These are phyloP conservation scores for Monomorium pharaonis DNA, from an alignment of 1,140 invertebrate species.

Conservation along the genomic window DNA sequence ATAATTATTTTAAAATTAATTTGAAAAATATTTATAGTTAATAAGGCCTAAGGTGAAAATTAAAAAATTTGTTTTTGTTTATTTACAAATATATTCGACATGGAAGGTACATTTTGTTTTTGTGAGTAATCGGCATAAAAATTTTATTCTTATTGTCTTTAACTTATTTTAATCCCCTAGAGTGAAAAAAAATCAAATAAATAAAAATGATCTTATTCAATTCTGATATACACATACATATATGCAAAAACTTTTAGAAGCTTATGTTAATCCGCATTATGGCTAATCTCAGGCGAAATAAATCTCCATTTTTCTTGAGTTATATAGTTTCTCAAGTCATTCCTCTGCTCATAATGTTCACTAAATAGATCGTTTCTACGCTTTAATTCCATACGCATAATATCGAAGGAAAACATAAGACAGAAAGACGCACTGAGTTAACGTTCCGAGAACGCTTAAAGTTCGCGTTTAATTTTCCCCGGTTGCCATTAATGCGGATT, in stretches of 20 bases:
- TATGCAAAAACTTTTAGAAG: neutral
- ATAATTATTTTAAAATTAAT: too few relatives aligned
- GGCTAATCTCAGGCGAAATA: neutral
- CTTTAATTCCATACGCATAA: neutral
- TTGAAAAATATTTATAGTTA: too few relatives aligned
- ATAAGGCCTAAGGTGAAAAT: too few relatives aligned
- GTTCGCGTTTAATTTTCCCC: conserved; percentile 25
- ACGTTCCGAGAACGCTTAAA: conserved; percentile 23
- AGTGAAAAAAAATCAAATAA: too few relatives aligned
- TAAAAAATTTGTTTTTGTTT: too few relatives aligned
- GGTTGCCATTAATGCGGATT: conserved; percentile 46
- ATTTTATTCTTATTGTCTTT: too few relatives aligned
- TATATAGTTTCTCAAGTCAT: neutral
- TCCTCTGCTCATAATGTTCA: neutral
- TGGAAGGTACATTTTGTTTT: too few relatives aligned
- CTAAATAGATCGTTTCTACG: neutral
- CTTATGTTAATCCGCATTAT: neutral
- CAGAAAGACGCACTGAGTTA: neutral
- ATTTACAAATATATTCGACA: too few relatives aligned
- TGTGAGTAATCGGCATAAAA: too few relatives aligned
- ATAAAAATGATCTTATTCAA: too few relatives aligned
- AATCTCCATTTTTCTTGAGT: conserved; percentile 11
- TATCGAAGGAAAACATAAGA: conserved; percentile 9
- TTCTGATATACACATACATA: neutral
- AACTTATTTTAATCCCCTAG: too few relatives aligned